Conservation (phyloP, 2,797 vertebrate genomes). For the Numenius phaeopus region DNA sequence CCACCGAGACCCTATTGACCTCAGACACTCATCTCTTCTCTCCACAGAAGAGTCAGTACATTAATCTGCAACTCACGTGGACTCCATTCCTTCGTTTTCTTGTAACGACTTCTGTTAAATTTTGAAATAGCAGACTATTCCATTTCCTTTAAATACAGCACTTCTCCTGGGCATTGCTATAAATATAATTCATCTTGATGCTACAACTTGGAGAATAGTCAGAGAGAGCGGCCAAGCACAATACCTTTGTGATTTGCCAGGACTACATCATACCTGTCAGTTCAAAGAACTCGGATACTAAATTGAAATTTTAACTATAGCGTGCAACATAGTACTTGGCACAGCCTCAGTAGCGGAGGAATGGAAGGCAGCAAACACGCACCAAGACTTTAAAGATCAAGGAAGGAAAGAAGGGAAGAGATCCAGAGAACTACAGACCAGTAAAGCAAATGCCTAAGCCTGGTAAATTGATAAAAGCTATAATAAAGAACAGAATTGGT, state of each 20-base stretch:
- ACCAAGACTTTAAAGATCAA: neutral
- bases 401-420: neutral
- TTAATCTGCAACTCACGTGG: neutral
- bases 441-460: neutral
- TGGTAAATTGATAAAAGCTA: neutral
- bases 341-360: neutral
- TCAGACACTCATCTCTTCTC: neutral
- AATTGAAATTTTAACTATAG: neutral
- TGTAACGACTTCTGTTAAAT: neutral
- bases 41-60: neutral
- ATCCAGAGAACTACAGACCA: neutral
- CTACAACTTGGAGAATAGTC: neutral
- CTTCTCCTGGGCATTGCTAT: neutral
- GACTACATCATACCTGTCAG: neutral
- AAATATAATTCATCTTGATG: neutral
- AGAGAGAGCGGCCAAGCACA: neutral
- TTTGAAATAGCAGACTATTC: neutral
- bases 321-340: accelerated
- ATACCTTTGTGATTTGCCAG: neutral
- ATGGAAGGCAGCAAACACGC: neutral
- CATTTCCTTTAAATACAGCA: neutral
- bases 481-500: neutral
- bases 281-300: neutral
- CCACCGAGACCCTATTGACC: neutral
- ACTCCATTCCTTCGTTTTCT: neutral